These are phyloP conservation scores for Coptodon rendalli DNA, from an alignment of 2,113 vertebrate species.

Conservation along the genomic window DNA sequence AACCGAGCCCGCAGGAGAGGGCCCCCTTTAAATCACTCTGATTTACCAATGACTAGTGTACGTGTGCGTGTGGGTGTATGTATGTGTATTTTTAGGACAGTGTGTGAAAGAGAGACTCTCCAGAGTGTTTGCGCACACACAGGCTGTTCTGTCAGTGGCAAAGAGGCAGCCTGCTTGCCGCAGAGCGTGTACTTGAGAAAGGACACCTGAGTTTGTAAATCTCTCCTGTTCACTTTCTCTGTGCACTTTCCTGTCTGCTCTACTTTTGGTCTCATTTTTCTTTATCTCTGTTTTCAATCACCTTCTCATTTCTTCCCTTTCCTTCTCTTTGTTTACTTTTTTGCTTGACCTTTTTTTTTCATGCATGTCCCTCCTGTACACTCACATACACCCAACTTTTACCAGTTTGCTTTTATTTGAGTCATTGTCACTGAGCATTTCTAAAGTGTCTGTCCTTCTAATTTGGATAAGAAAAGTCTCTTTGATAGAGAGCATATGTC, in stretches of 20 bases:
- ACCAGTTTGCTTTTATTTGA: background rate
- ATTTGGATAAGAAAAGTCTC: background rate
- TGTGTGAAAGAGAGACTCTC: slow-evolving; percentile 15
- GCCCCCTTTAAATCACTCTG: slow-evolving; percentile 60
- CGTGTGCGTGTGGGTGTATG: slow-evolving; percentile 14
- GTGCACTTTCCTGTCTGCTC: background rate
- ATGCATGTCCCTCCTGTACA: background rate
- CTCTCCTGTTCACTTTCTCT: slow-evolving; percentile 4
- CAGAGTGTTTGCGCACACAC: slow-evolving; percentile 19
- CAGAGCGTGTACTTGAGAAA: slow-evolving; percentile 64
- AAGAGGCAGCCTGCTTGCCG: slow-evolving; percentile 30
- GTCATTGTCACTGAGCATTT: background rate
- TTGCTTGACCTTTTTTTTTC: background rate
- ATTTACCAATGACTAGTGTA: slow-evolving; percentile 42
- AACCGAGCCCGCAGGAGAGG: slow-evolving; percentile 41
- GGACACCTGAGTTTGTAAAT: slow-evolving; percentile 64
- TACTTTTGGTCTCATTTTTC: background rate
- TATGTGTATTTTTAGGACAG: slow-evolving; percentile 29
- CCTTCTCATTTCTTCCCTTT: background rate
- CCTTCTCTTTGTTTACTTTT: background rate
- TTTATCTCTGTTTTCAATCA: slow-evolving; percentile 28
- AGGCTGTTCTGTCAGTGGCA: slow-evolving; percentile 15
- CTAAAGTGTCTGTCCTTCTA: background rate
- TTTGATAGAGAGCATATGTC: slow-evolving; percentile 46
- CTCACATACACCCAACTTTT: background rate